A percentile compares a stretch with the other conserved stretches of the same genome.
phyloP scores from a whole-genome alignment of 2,113 vertebrate species.

The Oophaga pumilio region DNA sequence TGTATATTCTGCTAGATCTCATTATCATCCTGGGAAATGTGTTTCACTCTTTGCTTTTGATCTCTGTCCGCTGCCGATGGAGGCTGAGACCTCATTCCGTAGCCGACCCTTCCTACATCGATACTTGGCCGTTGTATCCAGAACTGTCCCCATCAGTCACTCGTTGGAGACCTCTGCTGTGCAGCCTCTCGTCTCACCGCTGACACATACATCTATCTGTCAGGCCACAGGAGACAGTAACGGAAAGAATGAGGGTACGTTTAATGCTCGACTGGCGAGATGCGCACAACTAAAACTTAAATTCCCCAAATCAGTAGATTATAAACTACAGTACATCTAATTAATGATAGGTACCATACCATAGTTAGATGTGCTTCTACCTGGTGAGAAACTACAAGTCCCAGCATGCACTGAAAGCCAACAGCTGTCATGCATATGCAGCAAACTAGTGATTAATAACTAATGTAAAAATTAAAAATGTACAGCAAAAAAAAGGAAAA shows the following conservation, averaged over 20 bases:
- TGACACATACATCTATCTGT: slow-evolving; percentile 8
- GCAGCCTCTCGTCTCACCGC: neutral
- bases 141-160: slow-evolving; percentile 26
- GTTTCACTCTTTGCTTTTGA: neutral
- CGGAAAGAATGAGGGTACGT: neutral
- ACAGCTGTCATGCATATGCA: too few relatives aligned
- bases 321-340: too few relatives aligned
- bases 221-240: neutral
- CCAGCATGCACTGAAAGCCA: too few relatives aligned
- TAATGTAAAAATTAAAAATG: too few relatives aligned
- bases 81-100: neutral
- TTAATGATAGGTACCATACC: too few relatives aligned
- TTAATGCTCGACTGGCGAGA: neutral
- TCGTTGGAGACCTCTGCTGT: neutral
- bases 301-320: too few relatives aligned
- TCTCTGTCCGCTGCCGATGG: neutral
- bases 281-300: too few relatives aligned
- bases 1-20: neutral
- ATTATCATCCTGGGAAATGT: neutral
- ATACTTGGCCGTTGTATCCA: slow-evolving; percentile 9
- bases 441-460: too few relatives aligned
- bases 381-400: too few relatives aligned
- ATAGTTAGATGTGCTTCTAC: too few relatives aligned
- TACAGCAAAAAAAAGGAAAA: too few relatives aligned
- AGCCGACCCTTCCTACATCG: neutral